Evolutionary conservation across 2,797 vertebrate genomes (phyloP).

Genomic region (Eptatretus atami): DNA sequence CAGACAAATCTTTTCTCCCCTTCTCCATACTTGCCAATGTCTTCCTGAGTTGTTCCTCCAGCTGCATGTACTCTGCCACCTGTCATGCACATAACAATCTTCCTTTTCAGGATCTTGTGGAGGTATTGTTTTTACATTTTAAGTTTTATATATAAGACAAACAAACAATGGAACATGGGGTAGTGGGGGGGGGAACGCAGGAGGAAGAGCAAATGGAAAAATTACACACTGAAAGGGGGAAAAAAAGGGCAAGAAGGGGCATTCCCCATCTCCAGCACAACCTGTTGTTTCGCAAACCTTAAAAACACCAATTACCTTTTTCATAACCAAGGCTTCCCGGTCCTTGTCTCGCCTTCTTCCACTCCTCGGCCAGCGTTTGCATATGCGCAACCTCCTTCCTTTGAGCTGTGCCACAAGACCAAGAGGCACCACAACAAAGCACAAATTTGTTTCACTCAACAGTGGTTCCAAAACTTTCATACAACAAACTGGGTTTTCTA

Average conservation of each 20-base stretch:
- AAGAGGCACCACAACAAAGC: constrained; percentile 2
- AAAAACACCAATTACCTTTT: constrained; percentile 30
- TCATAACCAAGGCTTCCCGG: constrained; percentile 58
- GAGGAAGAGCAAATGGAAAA: too few species aligned
- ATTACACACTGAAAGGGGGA: too few species aligned
- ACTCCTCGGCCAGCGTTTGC: constrained; percentile 53
- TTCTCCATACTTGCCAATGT: constrained; percentile 40
- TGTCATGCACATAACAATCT: constrained; percentile 11
- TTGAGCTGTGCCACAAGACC: constrained; percentile 22
- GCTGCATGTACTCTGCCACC: constrained; percentile 37
- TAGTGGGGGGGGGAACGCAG: too few species aligned
- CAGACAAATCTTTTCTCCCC: constrained; percentile 36
- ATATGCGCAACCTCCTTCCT: constrained; percentile 55
- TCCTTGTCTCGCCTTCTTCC: constrained; percentile 49
- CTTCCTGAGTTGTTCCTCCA: constrained; percentile 56
- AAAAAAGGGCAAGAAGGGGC: too few species aligned
- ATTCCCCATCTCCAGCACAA: too few species aligned
- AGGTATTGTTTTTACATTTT: too few species aligned
- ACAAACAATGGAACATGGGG: too few species aligned
- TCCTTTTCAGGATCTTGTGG: too few species aligned
- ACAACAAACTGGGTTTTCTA: constrained; percentile 6
- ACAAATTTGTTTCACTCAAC: background rate
- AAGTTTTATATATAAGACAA: too few species aligned
- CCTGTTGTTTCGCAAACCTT: too few species aligned
- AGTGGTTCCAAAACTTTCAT: constrained; percentile 5